Conservation (phyloP, 1,140 invertebrate genomes). For the Temnothorax longispinosus region DNA sequence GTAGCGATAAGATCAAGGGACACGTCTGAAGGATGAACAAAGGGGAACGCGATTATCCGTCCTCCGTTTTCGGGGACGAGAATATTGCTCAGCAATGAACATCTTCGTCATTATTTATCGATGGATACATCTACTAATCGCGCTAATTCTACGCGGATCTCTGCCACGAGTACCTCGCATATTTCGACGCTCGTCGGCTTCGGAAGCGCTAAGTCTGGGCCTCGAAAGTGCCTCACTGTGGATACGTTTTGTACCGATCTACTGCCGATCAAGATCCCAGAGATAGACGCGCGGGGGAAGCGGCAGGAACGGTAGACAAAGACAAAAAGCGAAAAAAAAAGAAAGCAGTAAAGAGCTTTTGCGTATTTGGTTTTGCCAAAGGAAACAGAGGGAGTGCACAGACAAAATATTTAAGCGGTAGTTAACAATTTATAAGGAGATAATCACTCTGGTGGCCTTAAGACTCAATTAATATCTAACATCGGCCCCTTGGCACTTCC, state of each 20-base stretch:
- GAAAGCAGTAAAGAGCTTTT: constrained; percentile 51
- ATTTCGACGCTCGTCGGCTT: constrained; percentile 56
- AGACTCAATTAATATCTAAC: constrained; percentile 82
- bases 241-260: constrained; percentile 73
- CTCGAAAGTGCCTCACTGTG: constrained; percentile 82
- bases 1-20: not conserved
- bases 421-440: constrained; percentile 79
- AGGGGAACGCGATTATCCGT: constrained; percentile 64
- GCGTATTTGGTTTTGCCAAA: constrained; percentile 33
- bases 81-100: constrained; percentile 54
- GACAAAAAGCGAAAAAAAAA: constrained; percentile 28
- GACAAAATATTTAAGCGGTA: constrained; percentile 77
- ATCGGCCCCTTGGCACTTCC: constrained; percentile 77
- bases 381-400: constrained; percentile 45
- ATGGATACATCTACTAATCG: constrained; percentile 51
- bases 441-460: constrained; percentile 85
- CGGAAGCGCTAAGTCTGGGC: constrained; percentile 75
- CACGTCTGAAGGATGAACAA: not conserved
- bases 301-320: constrained; percentile 30
- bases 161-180: constrained; percentile 62
- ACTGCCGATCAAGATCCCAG: constrained; percentile 66
- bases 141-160: constrained; percentile 37
- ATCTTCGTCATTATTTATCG: constrained; percentile 59
- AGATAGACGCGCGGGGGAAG: constrained; percentile 40
- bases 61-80: constrained; percentile 43